Percentiles rank a stretch among this genome's conserved stretches.
phyloP scores from a whole-genome alignment of 2,113 vertebrate species.

The Bujurquina vittata region DNA sequence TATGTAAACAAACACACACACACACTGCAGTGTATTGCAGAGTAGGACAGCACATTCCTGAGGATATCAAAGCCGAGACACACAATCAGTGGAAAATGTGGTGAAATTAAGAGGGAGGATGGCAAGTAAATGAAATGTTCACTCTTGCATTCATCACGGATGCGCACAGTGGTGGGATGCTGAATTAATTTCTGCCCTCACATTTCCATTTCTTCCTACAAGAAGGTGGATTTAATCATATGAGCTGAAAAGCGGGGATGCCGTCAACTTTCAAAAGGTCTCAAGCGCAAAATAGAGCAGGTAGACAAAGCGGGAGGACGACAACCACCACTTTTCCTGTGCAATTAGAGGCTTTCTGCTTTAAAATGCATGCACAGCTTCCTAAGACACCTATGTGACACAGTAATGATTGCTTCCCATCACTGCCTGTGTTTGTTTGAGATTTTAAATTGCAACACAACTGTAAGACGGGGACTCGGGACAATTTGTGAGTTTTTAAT shows the following conservation, averaged over 20 bases:
- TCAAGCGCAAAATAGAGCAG: neutral
- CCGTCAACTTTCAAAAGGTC: neutral
- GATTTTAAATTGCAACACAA: neutral
- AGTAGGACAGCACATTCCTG: neutral
- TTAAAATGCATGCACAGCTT: neutral
- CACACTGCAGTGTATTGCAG: neutral
- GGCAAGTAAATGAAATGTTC: slow-evolving; percentile 13
- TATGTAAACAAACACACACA: neutral
- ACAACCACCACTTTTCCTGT: slow-evolving; percentile 10
- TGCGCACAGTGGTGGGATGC: neutral
- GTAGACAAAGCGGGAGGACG: neutral
- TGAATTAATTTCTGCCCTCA: slow-evolving; percentile 3
- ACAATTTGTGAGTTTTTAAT: neutral
- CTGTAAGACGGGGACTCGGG: neutral
- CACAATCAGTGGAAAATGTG: neutral
- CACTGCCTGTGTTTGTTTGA: neutral
- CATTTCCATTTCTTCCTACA: slow-evolving; percentile 1
- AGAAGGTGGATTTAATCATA: slow-evolving; percentile 28
- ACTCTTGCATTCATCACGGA: neutral
- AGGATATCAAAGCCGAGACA: neutral
- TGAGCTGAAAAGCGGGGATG: neutral
- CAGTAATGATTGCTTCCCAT: neutral
- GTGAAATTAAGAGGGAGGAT: slow-evolving; percentile 12
- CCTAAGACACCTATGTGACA: neutral
- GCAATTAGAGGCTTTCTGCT: neutral